Base-by-base conservation (phyloP, 2,888 invertebrate species). In the Xanthostigma xanthostigma region DNA sequence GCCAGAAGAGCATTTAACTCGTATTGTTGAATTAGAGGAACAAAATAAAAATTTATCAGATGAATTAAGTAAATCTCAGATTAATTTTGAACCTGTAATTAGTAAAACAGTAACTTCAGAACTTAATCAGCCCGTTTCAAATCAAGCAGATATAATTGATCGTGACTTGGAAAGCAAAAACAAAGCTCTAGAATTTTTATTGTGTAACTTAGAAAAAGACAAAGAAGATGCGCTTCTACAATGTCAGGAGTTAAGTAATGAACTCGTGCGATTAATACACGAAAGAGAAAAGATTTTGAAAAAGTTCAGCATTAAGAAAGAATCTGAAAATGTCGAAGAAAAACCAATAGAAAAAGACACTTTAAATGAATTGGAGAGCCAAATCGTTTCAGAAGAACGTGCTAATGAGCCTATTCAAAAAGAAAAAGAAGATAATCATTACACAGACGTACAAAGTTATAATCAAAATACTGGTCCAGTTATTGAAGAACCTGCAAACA, bases 151-250 rank as follows among this genome's bases (percentile, higher is more conserved):
- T 44, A 58, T 59, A 45, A 58, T 56, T 2, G 64, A 64, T 45
- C 59, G 60, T 43, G 58, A 61, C 33, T 53, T 68, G 5, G 53
- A 61, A 13, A 57, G 61, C 3, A 68, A 66, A 58, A 58, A 69
- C 4, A 62, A 63, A 52, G 60, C 63, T 3, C 52, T 72, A 12
- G 64, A 69, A 51, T 64, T 64, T 36, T 63, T 69, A 50, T 57
- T 72, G 38, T 66, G 64, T 41, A 63, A 63, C 49, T 57, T 61
- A 3, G 67, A 69, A 52, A 61, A 64, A 55, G 66, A 66, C 54
- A 67, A 66, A 48, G 62, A 66, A 34, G 61, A 63, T 43, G 59
- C 66, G 11, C 48, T 64, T 33, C 48, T 55, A 9, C 64, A 66
- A 54, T 66, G 66, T 49, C 60, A 64, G 36, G 60, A 62, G 52